Evolutionary conservation across 2,888 invertebrate genomes (phyloP), one percentile per base, ranked within the genome.

Genomic region (Ophion slaviceki): DNA sequence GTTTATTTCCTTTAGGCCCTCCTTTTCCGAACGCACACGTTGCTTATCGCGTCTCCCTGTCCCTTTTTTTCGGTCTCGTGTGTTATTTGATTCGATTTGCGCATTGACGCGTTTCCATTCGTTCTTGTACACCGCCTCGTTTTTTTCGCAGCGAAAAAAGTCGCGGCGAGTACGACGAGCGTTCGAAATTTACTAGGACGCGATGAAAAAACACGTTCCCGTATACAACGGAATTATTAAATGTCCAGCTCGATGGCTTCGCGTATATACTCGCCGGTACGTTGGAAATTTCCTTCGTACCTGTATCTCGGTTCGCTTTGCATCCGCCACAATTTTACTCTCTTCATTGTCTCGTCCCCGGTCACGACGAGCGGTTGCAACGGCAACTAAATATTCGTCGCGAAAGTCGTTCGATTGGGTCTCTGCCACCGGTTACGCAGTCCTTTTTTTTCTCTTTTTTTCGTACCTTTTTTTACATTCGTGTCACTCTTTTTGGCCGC

Each of bases 401-500:
- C 81, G 72, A 76, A 62, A 68, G 84, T 81, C 79, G 86, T 85
- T 82, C 80, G 87, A 88, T 87, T 74, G 80, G 61, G 81, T 82
- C 53, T 62, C 40, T 76, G 32, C 17, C 45, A 67, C 45, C 10
- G 17, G 47, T 11, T 10, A 45, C 20, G 20, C 40, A 11, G 53
- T 32, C 17, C 53, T 7, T 28, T n/a, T 64, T 82, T 82, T 67
- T 70, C 57, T 40, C 78, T 81, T 66, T 62, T 57, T 87, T 75
- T 85, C 45, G 74, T 75, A 0, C 28, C 45, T 75, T 67, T 77
- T 80, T 77, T 45, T 68, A 36, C 64, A n/a, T 80, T 77, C 59
- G 59, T 82, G 87, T 87, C 80, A 84, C 81, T 88, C 85, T 86
- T 86, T 89, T 88, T 85, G 64, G 47, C 77, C 77, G 53, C 82